These are phyloP conservation scores for Microplitis manilae DNA, from an alignment of 2,888 invertebrate genomes.

Conservation along the genomic window DNA sequence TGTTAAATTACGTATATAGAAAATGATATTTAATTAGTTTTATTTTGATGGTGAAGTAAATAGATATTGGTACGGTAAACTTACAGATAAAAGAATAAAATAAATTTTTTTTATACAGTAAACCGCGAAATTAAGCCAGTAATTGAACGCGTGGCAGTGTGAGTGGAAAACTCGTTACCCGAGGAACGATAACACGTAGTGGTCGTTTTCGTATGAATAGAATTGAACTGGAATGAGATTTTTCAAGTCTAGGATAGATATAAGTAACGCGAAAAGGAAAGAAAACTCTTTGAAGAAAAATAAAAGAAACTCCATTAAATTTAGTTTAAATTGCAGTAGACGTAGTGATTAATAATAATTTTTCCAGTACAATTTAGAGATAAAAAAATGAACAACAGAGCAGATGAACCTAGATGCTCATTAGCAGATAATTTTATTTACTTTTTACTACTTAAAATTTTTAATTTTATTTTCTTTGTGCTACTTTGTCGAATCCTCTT, in stretches of 20 bases:
- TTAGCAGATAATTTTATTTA: not conserved
- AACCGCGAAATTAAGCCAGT: slow-evolving; percentile 44
- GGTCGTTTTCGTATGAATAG: slow-evolving; percentile 19
- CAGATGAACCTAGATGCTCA: not conserved
- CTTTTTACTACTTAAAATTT: not conserved
- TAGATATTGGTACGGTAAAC: not conserved
- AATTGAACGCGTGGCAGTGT: slow-evolving; percentile 46
- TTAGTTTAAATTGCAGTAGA: no score
- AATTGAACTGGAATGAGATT: slow-evolving; percentile 2
- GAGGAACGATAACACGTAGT: slow-evolving; percentile 31
- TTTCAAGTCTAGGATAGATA: not conserved
- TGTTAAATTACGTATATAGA: not conserved
- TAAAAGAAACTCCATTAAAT: no score
- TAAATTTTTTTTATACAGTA: slow-evolving; percentile 38
- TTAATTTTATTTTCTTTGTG: not conserved
- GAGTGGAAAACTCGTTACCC: slow-evolving; percentile 46
- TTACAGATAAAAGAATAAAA: not conserved
- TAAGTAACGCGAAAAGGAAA: not conserved
- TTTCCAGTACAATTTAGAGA: no score
- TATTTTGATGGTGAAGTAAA: not conserved
- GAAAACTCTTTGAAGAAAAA: not conserved
- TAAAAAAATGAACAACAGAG: not conserved
- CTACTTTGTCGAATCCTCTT: not conserved
- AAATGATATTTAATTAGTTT: not conserved
- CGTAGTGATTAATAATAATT: no score